A percentile compares a stretch with the other conserved stretches of the same genome.
These are phyloP conservation scores for Drosophila pseudotalamancana DNA, from an alignment of 2,888 invertebrate genomes.

Conservation along the genomic window DNA sequence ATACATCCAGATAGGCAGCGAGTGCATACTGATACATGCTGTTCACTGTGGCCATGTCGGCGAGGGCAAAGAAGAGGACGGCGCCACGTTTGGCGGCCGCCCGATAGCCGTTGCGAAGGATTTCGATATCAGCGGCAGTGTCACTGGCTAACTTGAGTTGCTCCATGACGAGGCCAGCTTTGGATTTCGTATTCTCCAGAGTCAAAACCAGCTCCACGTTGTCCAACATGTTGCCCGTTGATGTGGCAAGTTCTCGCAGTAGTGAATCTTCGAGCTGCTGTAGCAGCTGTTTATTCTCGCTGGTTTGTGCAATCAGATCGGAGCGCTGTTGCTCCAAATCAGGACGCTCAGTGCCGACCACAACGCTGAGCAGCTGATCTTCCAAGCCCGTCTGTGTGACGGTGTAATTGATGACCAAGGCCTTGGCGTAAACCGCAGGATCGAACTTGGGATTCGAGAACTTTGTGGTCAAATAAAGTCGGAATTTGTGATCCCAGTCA, in stretches of 20 bases:
- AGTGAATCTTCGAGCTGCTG: constrained; percentile 94
- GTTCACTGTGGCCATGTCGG: constrained; percentile 95
- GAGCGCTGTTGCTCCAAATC: constrained; percentile 96
- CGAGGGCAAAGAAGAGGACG: constrained; percentile 94
- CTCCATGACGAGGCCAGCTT: constrained; percentile 92
- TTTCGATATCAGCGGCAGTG: constrained; percentile 93
- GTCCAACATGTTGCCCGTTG: constrained; percentile 96
- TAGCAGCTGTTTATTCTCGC: constrained; percentile 92
- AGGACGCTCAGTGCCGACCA: constrained; percentile 93
- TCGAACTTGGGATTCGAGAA: constrained; percentile 94
- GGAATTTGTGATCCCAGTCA: constrained; percentile 94
- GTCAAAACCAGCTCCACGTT: constrained; percentile 94
- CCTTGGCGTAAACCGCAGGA: constrained; percentile 93
- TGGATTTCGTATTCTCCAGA: constrained; percentile 94
- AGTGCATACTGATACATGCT: constrained; percentile 97
- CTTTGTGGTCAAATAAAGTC: constrained; percentile 95
- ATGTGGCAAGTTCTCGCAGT: constrained; percentile 92
- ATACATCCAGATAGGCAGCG: constrained; percentile 93
- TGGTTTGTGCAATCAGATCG: constrained; percentile 92
- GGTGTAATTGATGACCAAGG: constrained; percentile 95
- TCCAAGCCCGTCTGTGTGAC: constrained; percentile 94
- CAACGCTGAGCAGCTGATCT: constrained; percentile 95
- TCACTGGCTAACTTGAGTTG: constrained; percentile 91
- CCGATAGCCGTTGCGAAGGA: constrained; percentile 92
- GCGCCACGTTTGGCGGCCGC: constrained; percentile 94